Base-by-base conservation (phyloP, 1,140 invertebrate genomes). In the Melipona quadrifasciata region DNA sequence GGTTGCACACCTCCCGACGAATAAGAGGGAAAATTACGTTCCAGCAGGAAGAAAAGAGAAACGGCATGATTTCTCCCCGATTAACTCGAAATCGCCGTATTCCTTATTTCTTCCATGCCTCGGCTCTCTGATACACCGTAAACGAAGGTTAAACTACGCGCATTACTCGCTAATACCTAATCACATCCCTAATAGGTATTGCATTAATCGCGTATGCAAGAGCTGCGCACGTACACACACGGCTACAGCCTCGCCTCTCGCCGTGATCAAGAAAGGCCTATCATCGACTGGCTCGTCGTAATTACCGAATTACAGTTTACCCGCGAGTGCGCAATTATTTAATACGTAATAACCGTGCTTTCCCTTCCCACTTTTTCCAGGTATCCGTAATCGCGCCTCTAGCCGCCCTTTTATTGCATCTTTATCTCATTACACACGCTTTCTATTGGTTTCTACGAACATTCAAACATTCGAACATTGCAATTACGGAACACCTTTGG, bases 201-300 rank as follows among this genome's bases (percentile, higher is more conserved):
- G 70, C 75, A 68, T 86, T 89, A 88, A 88, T 89, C 87, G 80
- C 5, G 65, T 80, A 82, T 85, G 73, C 78, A 75, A 64, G 78
- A 64, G 72, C 47, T 24, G 55, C 64, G 10, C 39, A 65, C 70
- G 53, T 80, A 67, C 72, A 57, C 74, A 27, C 24, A 61, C 71
- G 21, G 39, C 67, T 55, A 53, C 53, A 80, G 82, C 86, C n/a
- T 81, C 61, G 19, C 24, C 65, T 79, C 83, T 68, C 64, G 57
- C 65, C 64, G 57, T 65, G 77, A 78, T 77, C 47, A 39, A 64
- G 61, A 67, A 81, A 88, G 76, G 76, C 77, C 87, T 73, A 85
- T 87, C 65, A 68, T 88, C 67, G 72, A 84, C 72, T 31, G 68
- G 47, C 51, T 34, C 21, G 24, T 75, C 67, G 47, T 87, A 87